These are phyloP conservation scores for Flabesymbios commensalis DNA, from an alignment of 2,888 invertebrate species.

Conservation along the genomic window DNA sequence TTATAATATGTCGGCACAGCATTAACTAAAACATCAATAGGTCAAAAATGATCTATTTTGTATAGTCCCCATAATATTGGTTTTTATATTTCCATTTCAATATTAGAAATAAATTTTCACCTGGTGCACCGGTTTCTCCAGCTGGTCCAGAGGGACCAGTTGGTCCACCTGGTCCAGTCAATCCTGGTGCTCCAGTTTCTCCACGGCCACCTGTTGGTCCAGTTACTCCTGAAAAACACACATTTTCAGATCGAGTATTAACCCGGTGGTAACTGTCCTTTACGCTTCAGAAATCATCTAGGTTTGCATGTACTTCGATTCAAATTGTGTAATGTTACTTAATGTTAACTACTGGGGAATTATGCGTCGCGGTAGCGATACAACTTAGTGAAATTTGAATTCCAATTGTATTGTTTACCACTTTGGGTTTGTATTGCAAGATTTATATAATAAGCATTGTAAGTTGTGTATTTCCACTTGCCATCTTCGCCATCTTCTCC, in stretches of 20 bases:
- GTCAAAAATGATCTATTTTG: too few relatives aligned
- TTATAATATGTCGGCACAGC: too few relatives aligned
- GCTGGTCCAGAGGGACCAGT: slow-evolving; percentile 57
- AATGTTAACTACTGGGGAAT: too few relatives aligned
- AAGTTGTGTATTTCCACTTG: slow-evolving; percentile 14
- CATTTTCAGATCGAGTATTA: slow-evolving; percentile 70
- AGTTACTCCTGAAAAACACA: slow-evolving; percentile 41
- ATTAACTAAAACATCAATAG: too few relatives aligned
- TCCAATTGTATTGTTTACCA: too few relatives aligned
- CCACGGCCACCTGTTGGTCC: slow-evolving; percentile 49
- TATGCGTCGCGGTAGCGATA: too few relatives aligned
- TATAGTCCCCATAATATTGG: too few relatives aligned
- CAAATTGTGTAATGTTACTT: neutral
- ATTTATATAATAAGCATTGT: too few relatives aligned
- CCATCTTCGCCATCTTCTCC: slow-evolving; percentile 21
- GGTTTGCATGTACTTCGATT: neutral
- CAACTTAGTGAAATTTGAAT: too few relatives aligned
- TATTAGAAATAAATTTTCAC: too few relatives aligned
- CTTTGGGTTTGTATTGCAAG: too few relatives aligned
- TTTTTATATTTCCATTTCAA: too few relatives aligned
- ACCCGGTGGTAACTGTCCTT: neutral
- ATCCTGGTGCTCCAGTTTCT: slow-evolving; percentile 36
- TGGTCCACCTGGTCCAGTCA: slow-evolving; percentile 68
- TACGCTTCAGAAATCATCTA: neutral
- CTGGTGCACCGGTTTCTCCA: slow-evolving; percentile 26